Evolutionary conservation across 2,797 vertebrate species (phyloP).

Genomic region (Enteromius unitaeniatus): DNA sequence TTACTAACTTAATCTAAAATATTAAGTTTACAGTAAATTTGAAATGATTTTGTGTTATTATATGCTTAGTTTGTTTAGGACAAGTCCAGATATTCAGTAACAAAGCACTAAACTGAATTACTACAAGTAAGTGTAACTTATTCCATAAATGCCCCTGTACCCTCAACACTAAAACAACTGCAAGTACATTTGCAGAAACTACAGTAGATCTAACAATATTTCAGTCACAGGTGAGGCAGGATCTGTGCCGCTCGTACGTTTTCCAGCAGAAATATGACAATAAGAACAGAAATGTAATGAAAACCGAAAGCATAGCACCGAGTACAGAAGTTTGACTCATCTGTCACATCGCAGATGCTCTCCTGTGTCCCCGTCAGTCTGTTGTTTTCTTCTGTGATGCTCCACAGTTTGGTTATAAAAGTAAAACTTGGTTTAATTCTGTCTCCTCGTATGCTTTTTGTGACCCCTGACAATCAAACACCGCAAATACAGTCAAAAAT

Average conservation of each 20-base stretch:
- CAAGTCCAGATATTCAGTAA: neutral
- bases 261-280: neutral
- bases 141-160: neutral
- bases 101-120: neutral
- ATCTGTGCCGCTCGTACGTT: rapidly evolving
- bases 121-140: neutral
- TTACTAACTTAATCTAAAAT: neutral
- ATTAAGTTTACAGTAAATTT: neutral
- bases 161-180: neutral
- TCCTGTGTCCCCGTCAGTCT: neutral
- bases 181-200: neutral
- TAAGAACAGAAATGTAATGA: neutral
- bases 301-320: neutral
- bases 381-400: neutral
- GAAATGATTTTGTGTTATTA: neutral
- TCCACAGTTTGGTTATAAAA: neutral
- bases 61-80: neutral
- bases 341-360: neutral
- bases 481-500: neutral
- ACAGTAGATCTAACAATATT: neutral
- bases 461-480: neutral
- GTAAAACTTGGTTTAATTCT: neutral
- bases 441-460: neutral
- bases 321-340: neutral
- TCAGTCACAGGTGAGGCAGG: neutral